Percentiles rank a stretch among this genome's conserved stretches.
Evolutionary conservation across 2,888 invertebrate species (phyloP).

Genomic region (Cyrtodaria siliqua): DNA sequence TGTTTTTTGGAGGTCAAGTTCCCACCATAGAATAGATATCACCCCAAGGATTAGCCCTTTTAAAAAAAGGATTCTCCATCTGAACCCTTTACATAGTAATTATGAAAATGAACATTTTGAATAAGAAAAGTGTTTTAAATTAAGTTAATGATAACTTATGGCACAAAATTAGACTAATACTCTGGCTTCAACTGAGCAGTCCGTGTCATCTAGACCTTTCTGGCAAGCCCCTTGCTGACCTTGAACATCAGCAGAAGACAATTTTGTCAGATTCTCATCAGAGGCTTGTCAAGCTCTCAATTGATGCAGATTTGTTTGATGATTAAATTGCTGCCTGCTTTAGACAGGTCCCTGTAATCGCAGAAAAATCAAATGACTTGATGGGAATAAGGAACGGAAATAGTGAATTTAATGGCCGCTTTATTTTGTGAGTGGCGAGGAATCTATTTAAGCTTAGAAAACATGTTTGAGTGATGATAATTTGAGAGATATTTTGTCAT

Average conservation of each 20-base stretch:
- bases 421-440: slow-evolving; percentile 5
- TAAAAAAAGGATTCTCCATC: too few relatives aligned
- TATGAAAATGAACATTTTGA: too few relatives aligned
- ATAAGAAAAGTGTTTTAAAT: too few relatives aligned
- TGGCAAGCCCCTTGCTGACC: not conserved
- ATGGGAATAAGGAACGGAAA: not conserved
- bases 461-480: slow-evolving; percentile 5
- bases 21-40: too few relatives aligned
- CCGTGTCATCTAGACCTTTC: too few relatives aligned
- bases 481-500: slow-evolving; percentile 4
- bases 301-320: slow-evolving; percentile 27
- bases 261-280: slow-evolving; percentile 29
- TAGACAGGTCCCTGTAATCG: slow-evolving; percentile 22
- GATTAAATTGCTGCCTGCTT: slow-evolving; percentile 30
- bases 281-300: slow-evolving; percentile 27
- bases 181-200: too few relatives aligned
- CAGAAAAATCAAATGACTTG: slow-evolving; percentile 15
- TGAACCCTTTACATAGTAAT: too few relatives aligned
- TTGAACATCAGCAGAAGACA: slow-evolving; percentile 8
- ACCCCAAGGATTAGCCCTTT: too few relatives aligned
- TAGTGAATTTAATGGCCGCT: slow-evolving; percentile 9
- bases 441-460: slow-evolving; percentile 9
- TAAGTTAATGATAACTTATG: too few relatives aligned
- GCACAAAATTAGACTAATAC: too few relatives aligned
- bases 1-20: too few relatives aligned